phyloP scores from a whole-genome alignment of 2,113 vertebrate species.

The Scytalopus superciliaris region DNA sequence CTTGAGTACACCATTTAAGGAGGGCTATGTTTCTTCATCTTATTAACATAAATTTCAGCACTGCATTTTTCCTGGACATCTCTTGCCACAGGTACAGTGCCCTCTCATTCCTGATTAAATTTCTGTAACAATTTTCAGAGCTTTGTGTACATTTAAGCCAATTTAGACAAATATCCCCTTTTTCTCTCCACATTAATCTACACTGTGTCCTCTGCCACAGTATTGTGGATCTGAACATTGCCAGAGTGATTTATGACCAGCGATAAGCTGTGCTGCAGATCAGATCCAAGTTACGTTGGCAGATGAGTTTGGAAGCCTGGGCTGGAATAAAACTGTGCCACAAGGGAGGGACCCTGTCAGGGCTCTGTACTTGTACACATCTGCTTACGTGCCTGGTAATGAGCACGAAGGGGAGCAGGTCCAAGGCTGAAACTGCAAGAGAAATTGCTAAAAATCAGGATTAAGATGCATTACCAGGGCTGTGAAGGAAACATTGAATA shows the following conservation, averaged over 20 bases:
- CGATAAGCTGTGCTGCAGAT: neutral
- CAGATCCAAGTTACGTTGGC: neutral
- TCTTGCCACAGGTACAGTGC: neutral
- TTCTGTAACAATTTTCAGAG: neutral
- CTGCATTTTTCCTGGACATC: neutral
- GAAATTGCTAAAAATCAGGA: neutral
- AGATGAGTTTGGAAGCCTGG: neutral
- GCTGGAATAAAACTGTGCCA: neutral
- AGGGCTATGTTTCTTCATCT: neutral
- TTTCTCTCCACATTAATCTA: neutral
- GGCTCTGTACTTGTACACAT: fast-evolving
- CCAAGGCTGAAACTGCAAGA: neutral
- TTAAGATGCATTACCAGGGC: neutral
- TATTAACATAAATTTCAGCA: neutral
- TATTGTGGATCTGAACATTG: neutral
- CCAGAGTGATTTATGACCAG: neutral
- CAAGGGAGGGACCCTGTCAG: neutral
- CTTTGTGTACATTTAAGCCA: neutral
- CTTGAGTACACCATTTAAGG: fast-evolving
- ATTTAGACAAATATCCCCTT: neutral
- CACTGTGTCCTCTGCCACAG: neutral
- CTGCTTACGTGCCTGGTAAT: neutral
- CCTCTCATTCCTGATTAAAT: neutral
- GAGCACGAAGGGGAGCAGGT: neutral
- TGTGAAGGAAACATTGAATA: neutral